A percentile compares a stretch with the other conserved stretches of the same genome.
phyloP scores from a whole-genome alignment of 2,888 invertebrate species.

The Mesorhabditis sp. region DNA sequence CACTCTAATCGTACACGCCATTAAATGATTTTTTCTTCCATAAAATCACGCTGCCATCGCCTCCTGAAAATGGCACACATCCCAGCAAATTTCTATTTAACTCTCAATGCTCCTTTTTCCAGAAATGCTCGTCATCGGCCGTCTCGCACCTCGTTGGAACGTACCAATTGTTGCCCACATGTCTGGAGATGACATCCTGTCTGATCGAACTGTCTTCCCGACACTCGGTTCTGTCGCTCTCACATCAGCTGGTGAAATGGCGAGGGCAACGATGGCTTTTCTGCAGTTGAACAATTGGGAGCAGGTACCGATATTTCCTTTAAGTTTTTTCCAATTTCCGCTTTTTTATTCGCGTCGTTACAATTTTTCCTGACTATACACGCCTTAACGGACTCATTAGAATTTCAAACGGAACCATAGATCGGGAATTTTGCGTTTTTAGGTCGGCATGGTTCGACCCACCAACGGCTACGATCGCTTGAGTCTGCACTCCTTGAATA shows the following conservation, averaged over 20 bases:
- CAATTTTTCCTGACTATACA: no score
- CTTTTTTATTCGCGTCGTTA: no score
- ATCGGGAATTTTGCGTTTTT: no score
- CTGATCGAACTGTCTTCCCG: conserved; percentile 48
- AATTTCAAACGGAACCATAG: no score
- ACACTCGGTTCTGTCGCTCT: conserved; percentile 55
- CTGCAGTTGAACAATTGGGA: conserved; percentile 53
- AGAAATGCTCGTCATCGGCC: conserved; percentile 57
- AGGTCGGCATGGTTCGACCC: conserved; percentile 42
- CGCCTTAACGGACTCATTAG: no score
- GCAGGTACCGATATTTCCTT: conserved; percentile 24
- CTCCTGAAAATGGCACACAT: no score
- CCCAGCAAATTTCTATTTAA: no score
- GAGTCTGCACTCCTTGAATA: conserved; percentile 45
- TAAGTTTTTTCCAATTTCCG: no score
- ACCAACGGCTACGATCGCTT: conserved; percentile 42
- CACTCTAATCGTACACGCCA: no score
- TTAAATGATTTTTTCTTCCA: no score
- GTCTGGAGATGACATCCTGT: conserved; percentile 54
- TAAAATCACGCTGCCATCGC: no score
- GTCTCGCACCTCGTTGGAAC: conserved; percentile 54
- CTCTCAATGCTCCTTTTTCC: not conserved
- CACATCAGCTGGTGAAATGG: conserved; percentile 57
- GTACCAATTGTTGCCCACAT: conserved; percentile 56
- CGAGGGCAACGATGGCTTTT: conserved; percentile 49